Base-by-base conservation (phyloP, 2,797 vertebrate genomes). In the Cetoscarus ocellatus region DNA sequence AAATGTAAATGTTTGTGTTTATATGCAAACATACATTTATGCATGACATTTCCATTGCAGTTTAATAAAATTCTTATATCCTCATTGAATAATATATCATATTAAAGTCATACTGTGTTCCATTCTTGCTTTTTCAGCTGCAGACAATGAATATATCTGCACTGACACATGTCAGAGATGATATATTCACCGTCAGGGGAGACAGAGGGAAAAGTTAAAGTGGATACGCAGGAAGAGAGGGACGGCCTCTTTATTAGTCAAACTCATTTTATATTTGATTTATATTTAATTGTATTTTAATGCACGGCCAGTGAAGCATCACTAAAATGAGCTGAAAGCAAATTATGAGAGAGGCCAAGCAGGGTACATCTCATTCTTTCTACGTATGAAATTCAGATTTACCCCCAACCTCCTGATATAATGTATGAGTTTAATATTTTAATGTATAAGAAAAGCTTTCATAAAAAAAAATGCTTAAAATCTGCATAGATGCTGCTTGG, bases 281-380 rank as follows among this genome's bases (percentile, higher is more conserved):
- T 17, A 76, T 70, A 78, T 78, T 75, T 61, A 70, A 82, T 72
- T 64, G 14, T 61, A 38, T 67, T 80, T 82, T 85, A 64, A 77
- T 52, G 39, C 60, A 57, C 3, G 17, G 1, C 7, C 58, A 61
- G 49, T 38, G 58, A 48, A 69, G 83, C 57, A 1, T 52, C 40
- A 43, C 45, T 80, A 52, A 80, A 56, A 15, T 1, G 45, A 79
- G 56, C 60, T 71, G 60, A 72, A 39, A 66, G 71, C 17, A 44
- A 38, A 45, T 52, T 54, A 59, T 62, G 48, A 56, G 17, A 14
- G 10, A 42, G 34, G 42, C 12, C 10, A 19, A 60, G 70, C 43
- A 44, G 38, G 12, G 39, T 3, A 5, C 51, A 10, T 27, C 36
- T 10, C 17, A 50, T 11, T 43, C 7, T 13, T 12, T 19, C 34